Base-by-base conservation (phyloP, 2,888 invertebrate species). In the Drosophila planitibia region DNA sequence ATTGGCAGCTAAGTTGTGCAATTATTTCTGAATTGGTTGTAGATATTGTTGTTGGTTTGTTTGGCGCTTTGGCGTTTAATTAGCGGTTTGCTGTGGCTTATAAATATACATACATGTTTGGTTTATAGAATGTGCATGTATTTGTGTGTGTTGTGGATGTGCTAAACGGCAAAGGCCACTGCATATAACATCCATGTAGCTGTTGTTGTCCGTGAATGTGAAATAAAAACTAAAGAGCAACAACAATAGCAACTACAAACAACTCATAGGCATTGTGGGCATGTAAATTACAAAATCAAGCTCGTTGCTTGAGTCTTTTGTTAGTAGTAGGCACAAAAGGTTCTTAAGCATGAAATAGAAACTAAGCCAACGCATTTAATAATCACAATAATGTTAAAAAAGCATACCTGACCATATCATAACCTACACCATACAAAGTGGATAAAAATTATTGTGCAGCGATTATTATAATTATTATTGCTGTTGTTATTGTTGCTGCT, bases 241-340 rank as follows among this genome's bases (percentile, higher is more conserved):
- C 54, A 47, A 62, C 62, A 47, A 47, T 47, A 60, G 49, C 47
- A 52, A n/a, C 68, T 33, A 32, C 47, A 52, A 22, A 32, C 74
- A 63, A 32, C 57, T 54, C 54, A 19, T 63, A 52, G 54, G 49
- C 76, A 61, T 77, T 73, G 74, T 81, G 57, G 74, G 72, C 82
- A 86, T 87, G 82, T 91, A 91, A 91, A 89, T 91, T 84, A 86
- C 79, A 88, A 87, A 87, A 79, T 88, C 91, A 91, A 88, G 87
- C 91, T 88, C 85, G 91, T 90, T 91, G 88, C 85, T 59, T 76
- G 62, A 87, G 88, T 91, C 91, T 91, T 91, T 87, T 91, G 90
- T 89, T 74, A 60, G 65, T 55, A 16, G 30, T 30, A 51, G 54
- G 69, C 73, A 85, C 90, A 90, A 85, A 85, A 90, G 90, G 90